Evolutionary conservation across 2,888 invertebrate genomes (phyloP).

Genomic region (Orthonychiurus folsomi): DNA sequence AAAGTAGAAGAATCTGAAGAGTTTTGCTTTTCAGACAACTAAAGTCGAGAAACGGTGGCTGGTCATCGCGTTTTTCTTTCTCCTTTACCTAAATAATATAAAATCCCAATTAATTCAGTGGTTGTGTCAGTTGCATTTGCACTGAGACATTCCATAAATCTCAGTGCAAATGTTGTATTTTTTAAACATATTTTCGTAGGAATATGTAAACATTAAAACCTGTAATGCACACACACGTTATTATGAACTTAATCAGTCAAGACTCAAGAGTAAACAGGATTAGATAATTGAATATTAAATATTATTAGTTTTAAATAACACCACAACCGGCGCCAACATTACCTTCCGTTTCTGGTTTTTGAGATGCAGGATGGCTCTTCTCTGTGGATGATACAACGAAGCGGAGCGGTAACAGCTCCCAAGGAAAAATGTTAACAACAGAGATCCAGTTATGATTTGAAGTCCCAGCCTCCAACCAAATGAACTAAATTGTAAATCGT

Average conservation of each 20-base stretch:
- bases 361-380: constrained; percentile 75
- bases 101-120: neutral
- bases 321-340: no score
- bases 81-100: constrained; percentile 48
- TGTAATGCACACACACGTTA: no score
- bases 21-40: constrained; percentile 71
- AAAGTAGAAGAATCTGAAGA: constrained; percentile 68
- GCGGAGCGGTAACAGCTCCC: constrained; percentile 82
- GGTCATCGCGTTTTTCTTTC: constrained; percentile 64
- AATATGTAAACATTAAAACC: no score
- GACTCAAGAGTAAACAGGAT: no score
- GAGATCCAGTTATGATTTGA: constrained; percentile 76
- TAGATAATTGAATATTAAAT: no score
- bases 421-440: constrained; percentile 71
- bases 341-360: constrained; percentile 79
- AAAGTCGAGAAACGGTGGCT: constrained; percentile 77
- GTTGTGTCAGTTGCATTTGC: neutral
- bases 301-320: no score
- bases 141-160: neutral
- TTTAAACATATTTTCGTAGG: no score
- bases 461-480: constrained; percentile 73
- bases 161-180: neutral
- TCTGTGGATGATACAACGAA: constrained; percentile 76
- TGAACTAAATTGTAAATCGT: constrained; percentile 49
- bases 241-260: no score